Evolutionary conservation across 2,113 vertebrate genomes (phyloP).

Genomic region (Xiphias gladius): DNA sequence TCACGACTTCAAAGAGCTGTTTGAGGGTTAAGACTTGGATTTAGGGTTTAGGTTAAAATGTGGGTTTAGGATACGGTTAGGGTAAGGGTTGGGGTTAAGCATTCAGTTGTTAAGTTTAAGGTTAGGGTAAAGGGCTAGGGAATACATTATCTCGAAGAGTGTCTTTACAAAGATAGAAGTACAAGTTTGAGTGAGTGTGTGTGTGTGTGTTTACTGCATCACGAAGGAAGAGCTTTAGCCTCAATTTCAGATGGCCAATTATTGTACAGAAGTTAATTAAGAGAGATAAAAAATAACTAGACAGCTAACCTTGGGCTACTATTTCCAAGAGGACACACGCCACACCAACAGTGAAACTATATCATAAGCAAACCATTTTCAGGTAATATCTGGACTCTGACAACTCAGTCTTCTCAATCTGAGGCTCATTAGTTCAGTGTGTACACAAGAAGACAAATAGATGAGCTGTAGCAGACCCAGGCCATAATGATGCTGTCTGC

Average conservation of each 20-base stretch:
- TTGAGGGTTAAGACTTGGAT: no score
- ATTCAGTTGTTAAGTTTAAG: no score
- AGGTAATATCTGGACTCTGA: not conserved
- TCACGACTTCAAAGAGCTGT: no score
- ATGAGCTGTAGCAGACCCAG: not conserved
- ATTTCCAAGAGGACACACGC: not conserved
- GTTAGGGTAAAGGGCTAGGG: no score
- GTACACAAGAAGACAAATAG: not conserved
- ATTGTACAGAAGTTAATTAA: slow-evolving; percentile 25
- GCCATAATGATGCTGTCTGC: not conserved
- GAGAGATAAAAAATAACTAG: not conserved
- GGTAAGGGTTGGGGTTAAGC: no score
- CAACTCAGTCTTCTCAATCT: not conserved
- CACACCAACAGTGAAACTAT: not conserved
- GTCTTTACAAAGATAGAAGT: no score
- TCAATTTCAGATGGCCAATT: slow-evolving; percentile 6
- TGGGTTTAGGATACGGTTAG: no score
- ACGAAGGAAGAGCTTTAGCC: not conserved
- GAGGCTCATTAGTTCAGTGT: not conserved
- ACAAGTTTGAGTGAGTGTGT: no score
- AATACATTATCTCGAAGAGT: no score
- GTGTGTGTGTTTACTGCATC: not conserved
- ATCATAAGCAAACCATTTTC: not conserved
- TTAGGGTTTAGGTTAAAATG: no score
- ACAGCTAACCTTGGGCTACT: not conserved